Conservation (phyloP, 2,797 vertebrate species). For the Clamator glandarius region DNA sequence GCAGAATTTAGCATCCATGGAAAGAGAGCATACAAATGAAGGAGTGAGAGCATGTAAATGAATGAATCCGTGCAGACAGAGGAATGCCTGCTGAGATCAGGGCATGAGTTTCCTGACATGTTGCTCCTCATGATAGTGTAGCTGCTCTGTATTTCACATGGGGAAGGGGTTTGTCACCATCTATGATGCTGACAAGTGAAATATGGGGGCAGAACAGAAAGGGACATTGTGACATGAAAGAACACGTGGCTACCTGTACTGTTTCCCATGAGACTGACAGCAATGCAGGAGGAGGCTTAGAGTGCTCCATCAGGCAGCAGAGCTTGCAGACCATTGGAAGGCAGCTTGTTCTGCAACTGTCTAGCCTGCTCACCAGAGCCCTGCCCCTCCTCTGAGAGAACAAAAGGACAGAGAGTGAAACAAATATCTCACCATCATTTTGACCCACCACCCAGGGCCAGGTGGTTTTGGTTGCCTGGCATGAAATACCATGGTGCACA, state of each 20-base stretch:
- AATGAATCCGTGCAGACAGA: not conserved
- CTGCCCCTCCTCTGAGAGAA: accelerated
- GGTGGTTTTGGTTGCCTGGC: not conserved
- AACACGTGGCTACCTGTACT: too few relatives aligned
- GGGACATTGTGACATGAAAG: not conserved
- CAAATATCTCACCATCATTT: not conserved
- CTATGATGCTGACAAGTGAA: too few relatives aligned
- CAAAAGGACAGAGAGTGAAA: not conserved
- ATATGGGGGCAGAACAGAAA: not conserved
- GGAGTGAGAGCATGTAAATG: not conserved
- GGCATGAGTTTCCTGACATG: not conserved
- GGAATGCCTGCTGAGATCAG: not conserved
- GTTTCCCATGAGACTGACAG: not conserved
- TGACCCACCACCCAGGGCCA: not conserved
- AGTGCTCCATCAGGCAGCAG: not conserved
- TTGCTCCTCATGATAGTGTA: not conserved
- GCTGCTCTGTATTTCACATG: not conserved
- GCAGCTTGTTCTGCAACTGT: accelerated
- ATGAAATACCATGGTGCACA: not conserved
- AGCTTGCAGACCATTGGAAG: not conserved
- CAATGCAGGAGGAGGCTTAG: not conserved
- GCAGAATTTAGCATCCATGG: not conserved
- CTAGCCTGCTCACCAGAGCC: not conserved
- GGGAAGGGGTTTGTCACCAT: not conserved
- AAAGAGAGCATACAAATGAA: not conserved